A percentile compares a stretch with the other conserved stretches of the same genome.
These are phyloP conservation scores for Xiphophorus couchianus DNA, from an alignment of 2,113 vertebrate species.

Conservation along the genomic window DNA sequence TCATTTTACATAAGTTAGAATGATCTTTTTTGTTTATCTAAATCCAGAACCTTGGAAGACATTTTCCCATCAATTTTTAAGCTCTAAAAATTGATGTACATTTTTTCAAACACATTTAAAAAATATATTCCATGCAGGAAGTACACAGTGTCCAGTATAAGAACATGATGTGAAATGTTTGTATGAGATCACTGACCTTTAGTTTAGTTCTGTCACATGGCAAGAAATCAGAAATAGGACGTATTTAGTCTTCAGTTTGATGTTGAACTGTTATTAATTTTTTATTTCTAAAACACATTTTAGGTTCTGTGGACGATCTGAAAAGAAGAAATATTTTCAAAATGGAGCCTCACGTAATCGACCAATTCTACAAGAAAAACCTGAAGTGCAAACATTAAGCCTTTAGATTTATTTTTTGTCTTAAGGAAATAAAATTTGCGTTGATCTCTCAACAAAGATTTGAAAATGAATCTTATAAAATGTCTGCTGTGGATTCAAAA, in stretches of 20 bases:
- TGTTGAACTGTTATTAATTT: neutral
- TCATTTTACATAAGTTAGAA: too few relatives aligned
- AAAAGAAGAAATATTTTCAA: constrained; percentile 43
- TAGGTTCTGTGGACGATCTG: constrained; percentile 56
- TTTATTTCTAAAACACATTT: neutral
- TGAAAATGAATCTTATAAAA: constrained; percentile 3
- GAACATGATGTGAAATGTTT: too few relatives aligned
- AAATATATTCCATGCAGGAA: too few relatives aligned
- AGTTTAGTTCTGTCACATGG: too few relatives aligned
- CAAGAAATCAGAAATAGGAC: too few relatives aligned
- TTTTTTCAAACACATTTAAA: too few relatives aligned
- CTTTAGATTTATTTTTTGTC: constrained; percentile 5
- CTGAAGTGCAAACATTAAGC: constrained; percentile 22
- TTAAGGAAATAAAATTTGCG: neutral
- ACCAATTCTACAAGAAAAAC: constrained; percentile 19
- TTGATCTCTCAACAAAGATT: neutral
- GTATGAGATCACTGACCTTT: too few relatives aligned
- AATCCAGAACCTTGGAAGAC: too few relatives aligned
- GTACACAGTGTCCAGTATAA: too few relatives aligned
- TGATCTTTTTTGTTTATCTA: too few relatives aligned
- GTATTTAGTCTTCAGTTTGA: too few relatives aligned
- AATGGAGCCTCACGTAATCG: constrained; percentile 24
- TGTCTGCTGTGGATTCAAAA: neutral
- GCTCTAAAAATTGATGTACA: neutral
- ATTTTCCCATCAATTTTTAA: neutral